Evolutionary conservation across 2,797 vertebrate genomes (phyloP).

Genomic region (Propithecus perrieri): DNA sequence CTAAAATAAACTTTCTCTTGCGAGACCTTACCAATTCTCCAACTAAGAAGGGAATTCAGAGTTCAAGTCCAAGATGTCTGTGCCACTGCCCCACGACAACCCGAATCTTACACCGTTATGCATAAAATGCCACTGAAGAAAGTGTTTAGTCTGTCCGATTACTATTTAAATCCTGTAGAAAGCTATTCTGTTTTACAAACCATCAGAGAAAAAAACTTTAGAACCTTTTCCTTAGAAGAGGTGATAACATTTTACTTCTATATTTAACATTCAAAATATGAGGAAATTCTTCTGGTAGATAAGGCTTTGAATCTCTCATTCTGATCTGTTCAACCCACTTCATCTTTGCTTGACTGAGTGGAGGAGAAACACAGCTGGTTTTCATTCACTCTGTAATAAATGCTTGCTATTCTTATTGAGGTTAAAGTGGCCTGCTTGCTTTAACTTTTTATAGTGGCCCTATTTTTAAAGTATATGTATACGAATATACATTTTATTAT

Average conservation of each 20-base stretch:
- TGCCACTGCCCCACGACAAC: neutral
- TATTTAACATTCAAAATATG: neutral
- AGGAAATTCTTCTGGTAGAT: neutral
- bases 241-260: neutral
- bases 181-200: neutral
- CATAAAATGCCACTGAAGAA: neutral
- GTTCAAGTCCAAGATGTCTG: neutral
- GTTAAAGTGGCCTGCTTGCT: neutral
- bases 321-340: neutral
- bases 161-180: neutral
- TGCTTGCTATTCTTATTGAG: neutral
- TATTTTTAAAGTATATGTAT: neutral
- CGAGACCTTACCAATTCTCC: neutral
- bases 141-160: neutral
- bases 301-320: neutral
- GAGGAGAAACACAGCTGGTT: slow-evolving; percentile 6
- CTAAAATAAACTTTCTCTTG: neutral
- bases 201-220: neutral
- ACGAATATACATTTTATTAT: neutral
- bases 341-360: neutral
- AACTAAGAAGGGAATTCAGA: neutral
- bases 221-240: neutral
- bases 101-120: neutral
- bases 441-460: neutral
- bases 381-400: neutral